A percentile compares a stretch with the other conserved stretches of the same genome.
Conservation (phyloP, 2,888 invertebrate genomes). For the Amphiduros pacificus region DNA sequence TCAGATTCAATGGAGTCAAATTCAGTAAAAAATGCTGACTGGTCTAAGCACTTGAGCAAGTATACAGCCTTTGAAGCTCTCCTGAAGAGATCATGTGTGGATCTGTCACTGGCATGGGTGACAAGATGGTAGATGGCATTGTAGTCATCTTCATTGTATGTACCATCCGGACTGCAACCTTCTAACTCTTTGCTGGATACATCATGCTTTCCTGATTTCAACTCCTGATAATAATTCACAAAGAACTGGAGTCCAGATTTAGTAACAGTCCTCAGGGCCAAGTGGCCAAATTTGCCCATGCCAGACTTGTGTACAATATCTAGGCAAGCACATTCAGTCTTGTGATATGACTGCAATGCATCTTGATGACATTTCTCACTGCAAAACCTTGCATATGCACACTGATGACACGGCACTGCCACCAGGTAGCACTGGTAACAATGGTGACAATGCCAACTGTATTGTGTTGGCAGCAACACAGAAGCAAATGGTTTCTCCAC, state of each 20-base stretch:
- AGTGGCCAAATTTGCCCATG: constrained; percentile 29
- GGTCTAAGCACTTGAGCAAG: constrained; percentile 44
- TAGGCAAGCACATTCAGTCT: constrained; percentile 25
- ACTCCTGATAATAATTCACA: too few relatives aligned
- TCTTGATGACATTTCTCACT: constrained; percentile 19
- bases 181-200: neutral
- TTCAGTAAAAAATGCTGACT: constrained; percentile 34
- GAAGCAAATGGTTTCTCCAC: constrained; percentile 81
- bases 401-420: constrained; percentile 21
- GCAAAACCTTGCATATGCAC: constrained; percentile 25
- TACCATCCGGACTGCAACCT: constrained; percentile 34
- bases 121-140: constrained; percentile 71
- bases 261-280: constrained; percentile 27
- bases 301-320: constrained; percentile 18
- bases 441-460: constrained; percentile 69
- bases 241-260: constrained; percentile 4
- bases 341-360: constrained; percentile 22
- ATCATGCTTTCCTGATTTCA: too few relatives aligned
- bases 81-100: constrained; percentile 67
- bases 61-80: constrained; percentile 65
- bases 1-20: neutral
- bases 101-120: constrained; percentile 74
- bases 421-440: constrained; percentile 60
- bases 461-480: constrained; percentile 67
- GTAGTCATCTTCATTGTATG: constrained; percentile 59